Conservation (phyloP, 2,797 vertebrate genomes). For the Lateolabrax maculatus region DNA sequence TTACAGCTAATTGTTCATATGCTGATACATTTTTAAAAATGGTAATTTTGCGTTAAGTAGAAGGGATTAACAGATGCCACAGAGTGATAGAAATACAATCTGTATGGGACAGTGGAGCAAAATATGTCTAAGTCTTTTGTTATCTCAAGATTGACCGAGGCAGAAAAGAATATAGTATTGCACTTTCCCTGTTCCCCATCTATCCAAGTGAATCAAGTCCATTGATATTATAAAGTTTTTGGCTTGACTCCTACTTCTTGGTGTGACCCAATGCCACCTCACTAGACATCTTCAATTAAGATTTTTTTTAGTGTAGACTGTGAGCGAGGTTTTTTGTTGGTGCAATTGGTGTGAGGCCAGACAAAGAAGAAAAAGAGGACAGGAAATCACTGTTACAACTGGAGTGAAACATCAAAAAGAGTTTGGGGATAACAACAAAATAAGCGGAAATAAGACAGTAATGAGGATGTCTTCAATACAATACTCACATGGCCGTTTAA, state of each 20-base stretch:
- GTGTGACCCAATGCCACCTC: constrained; percentile 17
- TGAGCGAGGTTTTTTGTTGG: constrained; percentile 16
- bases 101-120: constrained; percentile 14
- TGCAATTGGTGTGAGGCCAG: not conserved
- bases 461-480: not conserved
- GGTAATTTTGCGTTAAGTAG: constrained; percentile 47
- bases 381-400: constrained; percentile 12
- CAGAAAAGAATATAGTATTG: not conserved
- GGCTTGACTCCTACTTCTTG: not conserved
- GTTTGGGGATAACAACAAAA: not conserved
- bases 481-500: not conserved
- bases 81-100: constrained; percentile 30
- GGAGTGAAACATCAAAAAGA: constrained; percentile 6
- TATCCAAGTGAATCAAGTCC: not conserved
- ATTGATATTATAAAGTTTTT: constrained; percentile 15
- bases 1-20: constrained; percentile 67
- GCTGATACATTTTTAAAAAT: constrained; percentile 54
- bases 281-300: constrained; percentile 8
- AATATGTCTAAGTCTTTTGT: not conserved
- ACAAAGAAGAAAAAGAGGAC: constrained; percentile 13
- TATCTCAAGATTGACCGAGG: not conserved
- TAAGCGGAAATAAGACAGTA: constrained; percentile 7
- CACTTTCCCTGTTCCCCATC: not conserved
- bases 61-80: constrained; percentile 40
- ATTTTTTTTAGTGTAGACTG: constrained; percentile 11